Evolutionary conservation across 1,140 invertebrate species (phyloP), one percentile per base, ranked within the genome.

Genomic region (Carposina sasakii): DNA sequence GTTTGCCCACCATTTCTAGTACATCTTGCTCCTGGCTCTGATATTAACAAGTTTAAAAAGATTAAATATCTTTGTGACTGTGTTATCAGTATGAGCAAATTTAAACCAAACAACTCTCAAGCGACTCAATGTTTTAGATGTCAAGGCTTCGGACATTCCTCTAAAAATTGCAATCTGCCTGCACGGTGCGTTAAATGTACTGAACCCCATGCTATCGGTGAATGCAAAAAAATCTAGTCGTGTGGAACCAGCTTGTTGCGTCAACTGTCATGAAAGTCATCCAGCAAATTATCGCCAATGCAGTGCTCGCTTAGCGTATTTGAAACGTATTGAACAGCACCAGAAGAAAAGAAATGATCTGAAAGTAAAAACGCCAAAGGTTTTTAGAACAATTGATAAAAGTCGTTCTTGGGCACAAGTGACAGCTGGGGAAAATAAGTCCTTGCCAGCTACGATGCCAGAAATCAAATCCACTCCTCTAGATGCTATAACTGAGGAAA

Each of bases 61-160:
- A 42, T 42, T 16, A 42, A 42, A 42, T 42, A 42, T 16, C n/a
- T 42, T 10, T 42, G 22, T 17, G 12, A 42, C 22, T 42, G 40
- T 16, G 40, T 42, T 6, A 26, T 42, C 2, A 26, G 12, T 10
- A 42, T 26, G 10, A 6, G 28, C 4, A 24, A 28, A 10, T 42
- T 17, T 28, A 42, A 28, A 12, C 40, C 40, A 6, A 42, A 42
- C 2, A 28, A 4, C 5, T 13, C 22, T 15, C n/a, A 19, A 12
- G 40, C 22, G 22, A 42, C 40, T 3, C 40, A 42, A 12, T 42
- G 40, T 16, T 42, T 26, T 10, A 42, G 40, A 26, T 42, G 40
- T 26, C 57, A 60, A 34, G 12, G 22, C 9, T 60, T 43, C 42
- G 55, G 55, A 15, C 54, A 59, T 42, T 44, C 49, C 1, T 19